Evolutionary conservation across 2,888 invertebrate genomes (phyloP), one percentile per base, ranked within the genome.

Genomic region (Frankliniella intonsa): DNA sequence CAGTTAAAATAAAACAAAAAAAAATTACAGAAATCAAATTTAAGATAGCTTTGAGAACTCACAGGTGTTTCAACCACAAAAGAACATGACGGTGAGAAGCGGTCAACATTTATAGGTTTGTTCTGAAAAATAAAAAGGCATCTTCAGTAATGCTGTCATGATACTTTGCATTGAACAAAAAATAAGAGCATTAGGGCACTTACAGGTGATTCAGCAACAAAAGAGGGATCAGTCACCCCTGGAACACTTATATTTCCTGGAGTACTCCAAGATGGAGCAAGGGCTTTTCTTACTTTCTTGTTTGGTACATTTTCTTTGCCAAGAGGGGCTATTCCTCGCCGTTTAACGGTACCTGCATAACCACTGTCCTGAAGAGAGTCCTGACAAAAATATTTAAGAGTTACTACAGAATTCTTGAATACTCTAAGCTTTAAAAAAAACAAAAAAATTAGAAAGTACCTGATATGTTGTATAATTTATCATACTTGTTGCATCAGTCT

Each of bases 201-300:
- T 87, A 94, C 94, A 86, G 95, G 95, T 14, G 95, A 95, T 87
- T 95, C 95, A 1, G 92, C 90, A 84, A 93, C 91, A 86, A 92
- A 94, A 69, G 93, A 92, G 84, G 93, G 90, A 85, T 94, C 94
- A 0, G 93, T 91, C 83, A 90, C 90, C 25, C 89, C 88, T 65
- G 89, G 88, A 14, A 86, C 85, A 14, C 86, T 84, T 38, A 86
- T 85, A 17, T 90, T 90, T 83, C 90, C 90, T 12, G 89, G 88
- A 19, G 90, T 89, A 10, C 92, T 90, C 94, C 95, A 96, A 81
- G 92, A 91, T 38, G 91, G 91, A 5, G 94, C 94, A 12, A 97
- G 90, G 0, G 95, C 95, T 88, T 96, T 97, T 1, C 96, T 90
- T 0, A 94, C 95, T 84, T 92, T 91, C 88, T 94, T 94, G 79